Evolutionary conservation across 2,888 invertebrate genomes (phyloP), one percentile per base, ranked within the genome.

Genomic region (Noctua fimbriata): DNA sequence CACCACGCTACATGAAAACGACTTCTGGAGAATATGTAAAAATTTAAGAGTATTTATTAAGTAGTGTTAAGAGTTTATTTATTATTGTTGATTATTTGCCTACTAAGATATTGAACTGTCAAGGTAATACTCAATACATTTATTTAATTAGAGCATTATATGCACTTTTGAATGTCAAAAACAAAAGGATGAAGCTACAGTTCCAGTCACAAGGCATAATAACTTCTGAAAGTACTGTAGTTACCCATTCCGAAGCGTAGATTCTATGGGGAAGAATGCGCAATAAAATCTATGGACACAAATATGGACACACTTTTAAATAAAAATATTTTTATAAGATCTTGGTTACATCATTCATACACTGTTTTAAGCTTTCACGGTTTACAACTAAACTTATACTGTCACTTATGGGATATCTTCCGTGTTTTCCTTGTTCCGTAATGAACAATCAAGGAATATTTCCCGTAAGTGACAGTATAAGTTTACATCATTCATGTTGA

Each of bases 1-100:
- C 75, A 32, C 75, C 75, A 21, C 44, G n/a, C 0, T 76, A 76
- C 18, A 7, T 75, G n/a, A 76, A 47, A 76, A 47, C n/a, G 18
- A 0, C 2, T 58, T 32, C 58, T n/a, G 75, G 75, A 32, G 3
- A 14, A 1, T 76, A 76, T 76, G 32, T 75, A 21, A 76, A 76
- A 76, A 32, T 75, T n/a, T 58, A 77, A n/a, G 24, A 79, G 9
- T 32, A 63, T 18, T 65, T 4, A 24, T 9, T 10, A 2, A 36
- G 24, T 65, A 36, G 21, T 36, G 36, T 21, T 36, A 21, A 36
- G 7, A 10, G 32, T 32, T 36, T 21, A 36, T 12, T 65, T 24
- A 65, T 36, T 65, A 24, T 5, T 36, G 1, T 21, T 16, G 5
- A 18, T 49, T 9, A 55, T 24, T 36, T 36, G 4, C 36, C 36